Base-by-base conservation (phyloP, 2,113 vertebrate species). In the Emydocephalus ijimae region DNA sequence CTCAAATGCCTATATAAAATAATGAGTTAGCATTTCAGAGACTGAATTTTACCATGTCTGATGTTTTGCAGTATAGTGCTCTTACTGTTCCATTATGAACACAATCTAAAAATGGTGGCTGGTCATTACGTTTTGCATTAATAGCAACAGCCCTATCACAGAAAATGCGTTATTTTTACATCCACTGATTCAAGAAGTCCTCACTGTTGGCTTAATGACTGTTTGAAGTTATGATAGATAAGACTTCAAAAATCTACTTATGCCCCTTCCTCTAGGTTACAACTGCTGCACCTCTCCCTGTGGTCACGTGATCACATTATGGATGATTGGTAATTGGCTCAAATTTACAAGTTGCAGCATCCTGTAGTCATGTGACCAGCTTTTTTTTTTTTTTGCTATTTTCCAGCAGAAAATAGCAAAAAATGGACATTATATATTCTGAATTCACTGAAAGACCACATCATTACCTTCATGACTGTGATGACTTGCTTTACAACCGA, bases 1-100 rank as follows among this genome's bases (percentile, higher is more conserved):
- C 96, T 99, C 99, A 97, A 99, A 99, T 92, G 99, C 98, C 99
- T 99, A 95, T 94, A 39, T 94, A 94, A 91, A 94, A 88, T 88
- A 92, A 2, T 93, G 94, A 86, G 92, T 93, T 89, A 85, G 69
- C 93, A 48, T 91, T 39, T 24, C 43, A 45, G 45, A 85, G 34
- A 64, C 23, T 34, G 52, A 64, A 26, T 45, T 18, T 55, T 55
- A 34, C 11, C 52, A 11, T 50, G 6, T 29, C 55, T 88, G 14
- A 85, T 10, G 21, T 8, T 14, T n/a, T 81, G 74, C 85, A 59
- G 81, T 48, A 10, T 92, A 69, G 45, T 39, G 11, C 8, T 90
- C 54, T 56, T 45, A 21, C 48, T 3, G 81, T 4, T 89, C 95
- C 5, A 54, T 3, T 61, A 48, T 1, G 18, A 15, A 94, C 85